These are phyloP conservation scores for Trachurus trachurus DNA, from an alignment of 2,797 vertebrate species.

Conservation along the genomic window DNA sequence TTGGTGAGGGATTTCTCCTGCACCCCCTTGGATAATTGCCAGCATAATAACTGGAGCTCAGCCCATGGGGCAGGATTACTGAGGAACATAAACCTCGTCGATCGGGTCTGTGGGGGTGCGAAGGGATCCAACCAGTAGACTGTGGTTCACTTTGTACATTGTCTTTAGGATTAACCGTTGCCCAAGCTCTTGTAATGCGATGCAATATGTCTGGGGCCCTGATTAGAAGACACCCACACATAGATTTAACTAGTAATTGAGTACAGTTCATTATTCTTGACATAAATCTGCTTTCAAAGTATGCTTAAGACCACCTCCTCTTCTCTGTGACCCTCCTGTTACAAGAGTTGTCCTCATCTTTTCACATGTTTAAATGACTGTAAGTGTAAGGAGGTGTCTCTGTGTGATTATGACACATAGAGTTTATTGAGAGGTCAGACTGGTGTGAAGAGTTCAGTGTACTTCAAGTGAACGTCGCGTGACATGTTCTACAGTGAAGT, in stretches of 20 bases:
- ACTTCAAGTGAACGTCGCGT: neutral
- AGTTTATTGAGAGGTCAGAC: slow-evolving; percentile 4
- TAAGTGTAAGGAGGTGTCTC: neutral
- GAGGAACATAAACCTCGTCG: slow-evolving; percentile 56
- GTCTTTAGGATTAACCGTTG: slow-evolving; percentile 79
- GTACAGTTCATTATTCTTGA: slow-evolving; percentile 59
- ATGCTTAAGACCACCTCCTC: slow-evolving; percentile 31
- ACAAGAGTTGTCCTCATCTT: slow-evolving; percentile 5
- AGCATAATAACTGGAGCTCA: slow-evolving; percentile 60
- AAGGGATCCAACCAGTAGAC: slow-evolving; percentile 58
- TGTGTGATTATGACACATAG: neutral
- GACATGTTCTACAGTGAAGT: neutral
- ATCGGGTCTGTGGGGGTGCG: slow-evolving; percentile 53
- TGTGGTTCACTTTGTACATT: slow-evolving; percentile 76
- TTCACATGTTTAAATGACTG: slow-evolving; percentile 8
- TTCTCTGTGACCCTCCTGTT: slow-evolving; percentile 5
- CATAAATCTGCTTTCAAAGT: slow-evolving; percentile 64
- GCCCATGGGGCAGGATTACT: slow-evolving; percentile 66
- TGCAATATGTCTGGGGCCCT: slow-evolving; percentile 75
- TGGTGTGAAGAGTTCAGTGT: neutral
- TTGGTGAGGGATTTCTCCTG: slow-evolving; percentile 64
- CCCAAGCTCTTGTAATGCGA: slow-evolving; percentile 74
- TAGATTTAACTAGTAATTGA: slow-evolving; percentile 47
- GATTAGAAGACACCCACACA: slow-evolving; percentile 69
- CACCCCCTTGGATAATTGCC: slow-evolving; percentile 69